Percentiles rank a stretch among this genome's conserved stretches.
Evolutionary conservation across 2,113 vertebrate genomes (phyloP).

Genomic region (Phoxinus phoxinus): DNA sequence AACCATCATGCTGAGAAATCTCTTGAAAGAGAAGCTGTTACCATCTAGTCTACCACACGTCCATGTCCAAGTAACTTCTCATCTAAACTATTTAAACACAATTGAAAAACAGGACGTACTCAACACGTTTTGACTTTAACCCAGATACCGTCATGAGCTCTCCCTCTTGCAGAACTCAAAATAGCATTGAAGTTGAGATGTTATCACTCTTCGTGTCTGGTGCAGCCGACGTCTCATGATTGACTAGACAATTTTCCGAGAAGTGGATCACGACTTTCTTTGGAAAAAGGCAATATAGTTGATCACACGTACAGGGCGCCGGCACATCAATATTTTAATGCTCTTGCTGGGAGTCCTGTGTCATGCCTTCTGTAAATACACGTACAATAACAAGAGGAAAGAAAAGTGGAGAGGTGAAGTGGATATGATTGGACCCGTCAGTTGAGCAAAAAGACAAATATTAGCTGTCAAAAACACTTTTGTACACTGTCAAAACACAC

Average conservation of each 20-base stretch:
- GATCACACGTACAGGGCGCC: constrained; percentile 55
- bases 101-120: constrained; percentile 1
- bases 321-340: constrained; percentile 62
- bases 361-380: background rate
- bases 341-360: constrained; percentile 40
- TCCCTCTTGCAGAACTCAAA: background rate
- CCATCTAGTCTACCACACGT: background rate
- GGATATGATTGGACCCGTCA: background rate
- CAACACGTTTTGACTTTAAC: background rate
- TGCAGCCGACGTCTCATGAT: constrained; percentile 41
- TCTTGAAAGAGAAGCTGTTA: background rate
- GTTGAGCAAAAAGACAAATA: constrained; percentile 20
- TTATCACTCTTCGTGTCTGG: background rate
- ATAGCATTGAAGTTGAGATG: constrained; percentile 35
- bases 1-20: background rate
- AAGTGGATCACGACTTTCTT: constrained; percentile 41
- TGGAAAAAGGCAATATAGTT: constrained; percentile 36
- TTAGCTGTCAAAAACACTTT: constrained; percentile 22
- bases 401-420: background rate
- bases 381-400: constrained; percentile 3
- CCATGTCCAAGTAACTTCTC: background rate
- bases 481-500: constrained; percentile 1
- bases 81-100: background rate
- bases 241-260: constrained; percentile 49
- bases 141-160: background rate